Base-by-base conservation (phyloP, 2,888 invertebrate genomes). In the Helicoverpa assulta region DNA sequence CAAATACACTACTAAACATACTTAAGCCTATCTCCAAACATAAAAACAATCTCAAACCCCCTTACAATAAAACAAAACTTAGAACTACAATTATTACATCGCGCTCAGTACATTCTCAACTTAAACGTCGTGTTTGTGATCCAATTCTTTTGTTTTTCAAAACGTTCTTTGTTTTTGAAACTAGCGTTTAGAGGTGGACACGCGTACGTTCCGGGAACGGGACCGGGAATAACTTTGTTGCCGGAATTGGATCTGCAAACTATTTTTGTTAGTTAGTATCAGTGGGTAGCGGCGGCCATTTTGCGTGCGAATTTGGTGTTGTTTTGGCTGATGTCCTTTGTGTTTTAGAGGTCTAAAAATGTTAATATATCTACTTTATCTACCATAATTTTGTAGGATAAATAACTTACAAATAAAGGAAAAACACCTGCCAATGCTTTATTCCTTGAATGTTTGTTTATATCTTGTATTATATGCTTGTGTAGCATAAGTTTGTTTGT, bases 151-250 rank as follows among this genome's bases (percentile, higher is more conserved):
- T 88, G 86, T 82, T 87, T 88, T 86, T 85, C 59, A 72, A 82
- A 88, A 85, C 83, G 77, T 78, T 81, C 77, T 79, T 84, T 86
- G 85, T 86, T 86, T 86, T 84, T 61, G 21, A 74, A 80, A 85
- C 82, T 79, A 70, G 67, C 52, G 67, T 71, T 61, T 74, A 78
- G 74, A 58, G 79, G 29, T 74, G 81, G 55, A 64, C 76, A 70
- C 70, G 75, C 61, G 69, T 68, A 69, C 65, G 57, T 83, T 67
- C 78, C 76, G 73, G 69, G 21, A 53, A 56, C 78, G 73, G 75
- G 81, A 81, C 43, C 40, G 59, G 63, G 62, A 58, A 75, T 53
- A 70, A 73, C 67, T 76, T 78, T 61, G 61, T 67, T 58, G 54
- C 52, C 40, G 75, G 59, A 65, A 75, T 65, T 70, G 65, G 69